Percentiles rank a stretch among this genome's conserved stretches.
These are phyloP conservation scores for Muscidifurax raptorellus DNA, from an alignment of 1,140 invertebrate genomes.

Conservation along the genomic window DNA sequence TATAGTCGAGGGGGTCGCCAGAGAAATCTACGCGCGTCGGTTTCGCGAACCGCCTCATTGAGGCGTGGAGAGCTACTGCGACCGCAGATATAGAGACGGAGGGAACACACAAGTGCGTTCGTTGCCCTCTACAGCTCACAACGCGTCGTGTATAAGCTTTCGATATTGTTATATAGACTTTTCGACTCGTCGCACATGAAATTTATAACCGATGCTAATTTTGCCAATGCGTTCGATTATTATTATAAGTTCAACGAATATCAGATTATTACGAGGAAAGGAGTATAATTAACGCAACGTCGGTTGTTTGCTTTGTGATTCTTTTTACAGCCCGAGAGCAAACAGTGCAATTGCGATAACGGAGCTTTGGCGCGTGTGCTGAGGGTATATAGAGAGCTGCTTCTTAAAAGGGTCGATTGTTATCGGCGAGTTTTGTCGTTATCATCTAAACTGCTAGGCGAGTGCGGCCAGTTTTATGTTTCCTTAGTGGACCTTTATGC, in stretches of 20 bases:
- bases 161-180: constrained; percentile 59
- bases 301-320: neutral
- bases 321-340: neutral
- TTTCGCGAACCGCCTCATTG: constrained; percentile 34
- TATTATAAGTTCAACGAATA: too few species aligned
- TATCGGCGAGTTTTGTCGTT: constrained; percentile 23
- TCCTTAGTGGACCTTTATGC: neutral
- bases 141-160: constrained; percentile 39
- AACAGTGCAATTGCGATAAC: neutral
- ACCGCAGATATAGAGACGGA: constrained; percentile 9
- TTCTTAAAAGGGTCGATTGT: constrained; percentile 24
- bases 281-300: neutral
- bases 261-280: neutral
- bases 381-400: neutral
- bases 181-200: constrained; percentile 53
- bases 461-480: neutral
- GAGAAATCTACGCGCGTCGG: constrained; percentile 51
- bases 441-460: constrained; percentile 8
- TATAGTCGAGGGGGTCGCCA: neutral
- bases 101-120: constrained; percentile 54
- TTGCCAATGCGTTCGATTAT: constrained; percentile 62
- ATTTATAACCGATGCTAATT: constrained; percentile 71
- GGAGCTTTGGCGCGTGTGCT: neutral
- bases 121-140: constrained; percentile 57
- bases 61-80: neutral